Base-by-base conservation (phyloP, 1,140 invertebrate species). In the Drosophila watanabei region DNA sequence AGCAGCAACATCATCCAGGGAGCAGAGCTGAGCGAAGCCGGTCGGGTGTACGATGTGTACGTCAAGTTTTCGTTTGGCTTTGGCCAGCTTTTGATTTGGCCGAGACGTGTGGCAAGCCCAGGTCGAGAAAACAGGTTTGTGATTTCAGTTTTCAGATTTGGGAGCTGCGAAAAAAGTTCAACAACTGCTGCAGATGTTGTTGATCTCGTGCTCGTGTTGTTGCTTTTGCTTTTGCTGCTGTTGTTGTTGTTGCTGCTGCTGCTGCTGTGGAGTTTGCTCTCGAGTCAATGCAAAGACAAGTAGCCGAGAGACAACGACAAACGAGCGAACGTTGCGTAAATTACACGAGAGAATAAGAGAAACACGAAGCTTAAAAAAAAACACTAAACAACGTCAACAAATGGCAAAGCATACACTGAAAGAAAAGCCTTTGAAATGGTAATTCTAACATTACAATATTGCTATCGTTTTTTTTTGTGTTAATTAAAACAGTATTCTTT, bases 81-180 rank as follows among this genome's bases (percentile, higher is more conserved):
- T 65, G 64, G 65, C 76, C 75, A 79, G 75, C 77, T 82, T 86
- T 87, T 88, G 85, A 88, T 88, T 88, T 89, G 85, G 51, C 70
- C 70, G 85, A 88, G 85, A 88, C 81, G 85, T 88, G 85, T 88
- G 85, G 85, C 85, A 88, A 85, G 69, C 73, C 73, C 77, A 84
- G 49, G 56, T 46, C 73, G 60, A 63, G 78, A 62, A 68, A 88
- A 88, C 85, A 73, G 85, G 85, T 88, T 88, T 81, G 60, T 75
- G 81, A 89, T 88, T 88, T 88, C 62, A 77, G 73, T 84, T 88
- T 88, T 88, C 62, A 72, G 73, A 89, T 88, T 88, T 88, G 80
- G 80, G 81, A 88, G 81, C 73, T 89, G 80, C 79, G 72, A 79
- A 87, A 88, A 88, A 88, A 87, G 84, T 87, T 88, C 84, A 88